Conservation (phyloP, 2,888 invertebrate genomes). For the Drosophila fungiperda region DNA sequence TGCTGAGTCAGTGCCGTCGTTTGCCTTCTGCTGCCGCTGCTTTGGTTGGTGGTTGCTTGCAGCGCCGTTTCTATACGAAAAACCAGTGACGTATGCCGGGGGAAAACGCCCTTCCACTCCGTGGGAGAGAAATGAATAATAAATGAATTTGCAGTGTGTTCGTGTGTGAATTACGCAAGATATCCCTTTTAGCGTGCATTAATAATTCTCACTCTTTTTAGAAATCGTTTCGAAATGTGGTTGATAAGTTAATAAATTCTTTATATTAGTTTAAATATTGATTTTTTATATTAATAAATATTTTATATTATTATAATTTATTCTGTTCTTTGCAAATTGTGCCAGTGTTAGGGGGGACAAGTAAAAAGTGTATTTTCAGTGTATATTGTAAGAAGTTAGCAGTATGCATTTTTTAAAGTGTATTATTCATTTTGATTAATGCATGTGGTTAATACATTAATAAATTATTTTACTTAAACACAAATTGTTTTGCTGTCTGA, state of each 20-base stretch:
- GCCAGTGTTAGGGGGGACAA: neutral
- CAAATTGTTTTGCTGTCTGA: neutral
- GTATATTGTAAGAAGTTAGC: neutral
- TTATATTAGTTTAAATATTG: neutral
- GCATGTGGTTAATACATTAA: neutral
- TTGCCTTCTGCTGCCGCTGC: constrained; percentile 71
- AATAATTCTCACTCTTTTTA: neutral
- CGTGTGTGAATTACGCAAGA: neutral
- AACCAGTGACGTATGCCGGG: constrained; percentile 32
- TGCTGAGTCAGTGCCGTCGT: constrained; percentile 58
- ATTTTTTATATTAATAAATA: neutral
- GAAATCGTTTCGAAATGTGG: neutral
- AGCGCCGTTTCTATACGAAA: constrained; percentile 54
- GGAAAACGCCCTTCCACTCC: constrained; percentile 10
- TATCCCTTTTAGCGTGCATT: neutral
- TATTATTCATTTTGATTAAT: neutral
- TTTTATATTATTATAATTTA: neutral
- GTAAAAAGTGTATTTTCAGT: neutral
- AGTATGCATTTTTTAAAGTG: neutral
- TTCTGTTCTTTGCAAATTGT: neutral
- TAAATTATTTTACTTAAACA: neutral
- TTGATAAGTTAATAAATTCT: neutral
- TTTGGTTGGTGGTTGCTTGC: constrained; percentile 80
- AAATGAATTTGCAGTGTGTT: neutral
- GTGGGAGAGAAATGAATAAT: neutral